Conservation (phyloP, 2,797 vertebrate genomes). For the Phyllotis vaccarum region DNA sequence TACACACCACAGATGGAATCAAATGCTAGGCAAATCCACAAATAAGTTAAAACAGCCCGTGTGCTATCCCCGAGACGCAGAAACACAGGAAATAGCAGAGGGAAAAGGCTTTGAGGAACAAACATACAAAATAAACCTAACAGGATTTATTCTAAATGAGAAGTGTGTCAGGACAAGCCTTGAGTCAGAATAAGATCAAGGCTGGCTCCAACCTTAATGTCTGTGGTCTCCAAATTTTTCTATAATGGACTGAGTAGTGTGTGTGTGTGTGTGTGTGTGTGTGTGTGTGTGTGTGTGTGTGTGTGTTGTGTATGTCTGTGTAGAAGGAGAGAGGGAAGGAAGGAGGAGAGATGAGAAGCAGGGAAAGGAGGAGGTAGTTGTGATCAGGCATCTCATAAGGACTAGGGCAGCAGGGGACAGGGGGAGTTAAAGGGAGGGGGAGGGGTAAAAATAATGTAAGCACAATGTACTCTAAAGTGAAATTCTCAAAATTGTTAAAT, state of each 20-base stretch:
- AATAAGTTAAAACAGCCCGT: neutral
- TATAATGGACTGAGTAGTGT: neutral
- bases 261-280: neutral
- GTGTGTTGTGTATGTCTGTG: neutral
- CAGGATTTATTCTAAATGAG: neutral
- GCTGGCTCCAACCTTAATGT: neutral
- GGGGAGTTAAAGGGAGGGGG: neutral
- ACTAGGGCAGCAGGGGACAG: neutral
- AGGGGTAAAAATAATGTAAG: neutral
- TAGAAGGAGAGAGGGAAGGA: neutral
- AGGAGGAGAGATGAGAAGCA: neutral
- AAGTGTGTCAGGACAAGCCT: neutral
- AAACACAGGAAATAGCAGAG: neutral
- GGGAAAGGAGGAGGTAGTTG: neutral
- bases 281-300: neutral
- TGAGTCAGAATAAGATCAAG: neutral
- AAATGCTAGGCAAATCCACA: slow-evolving; percentile 5
- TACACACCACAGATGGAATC: neutral
- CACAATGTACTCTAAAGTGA: neutral
- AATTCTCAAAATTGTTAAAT: neutral
- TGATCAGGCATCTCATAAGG: neutral
- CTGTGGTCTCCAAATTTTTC: neutral
- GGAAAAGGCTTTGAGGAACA: neutral
- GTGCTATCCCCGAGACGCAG: neutral
- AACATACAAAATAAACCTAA: neutral